Percentiles rank a stretch among this genome's conserved stretches.
phyloP scores from a whole-genome alignment of 2,113 vertebrate species.

The Chauna torquata region DNA sequence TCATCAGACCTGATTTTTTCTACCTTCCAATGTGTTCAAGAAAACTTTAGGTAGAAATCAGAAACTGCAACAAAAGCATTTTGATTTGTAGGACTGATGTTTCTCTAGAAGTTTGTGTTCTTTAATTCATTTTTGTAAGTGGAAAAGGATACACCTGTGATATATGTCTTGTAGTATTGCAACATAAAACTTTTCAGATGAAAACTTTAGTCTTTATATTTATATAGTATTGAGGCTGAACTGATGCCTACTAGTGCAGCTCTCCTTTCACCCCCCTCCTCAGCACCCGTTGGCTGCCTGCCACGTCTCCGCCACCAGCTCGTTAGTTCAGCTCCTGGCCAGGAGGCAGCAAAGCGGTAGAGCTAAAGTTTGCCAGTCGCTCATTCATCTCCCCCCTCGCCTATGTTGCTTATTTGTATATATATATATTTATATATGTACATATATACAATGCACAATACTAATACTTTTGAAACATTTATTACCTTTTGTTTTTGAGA shows the following conservation, averaged over 20 bases:
- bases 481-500: neutral
- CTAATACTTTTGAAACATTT: neutral
- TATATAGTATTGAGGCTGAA: neutral
- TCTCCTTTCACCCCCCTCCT: neutral
- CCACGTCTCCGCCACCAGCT: neutral
- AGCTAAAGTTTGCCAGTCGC: neutral
- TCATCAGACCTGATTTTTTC: neutral
- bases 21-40: neutral
- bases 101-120: neutral
- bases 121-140: neutral
- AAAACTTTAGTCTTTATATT: neutral
- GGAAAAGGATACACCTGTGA: neutral
- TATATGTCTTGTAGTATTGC: neutral
- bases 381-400: neutral
- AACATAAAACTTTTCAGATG: neutral
- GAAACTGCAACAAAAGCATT: neutral
- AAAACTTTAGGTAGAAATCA: neutral
- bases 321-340: fast-evolving
- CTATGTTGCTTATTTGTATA: neutral
- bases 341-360: neutral
- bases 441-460: neutral
- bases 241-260: neutral
- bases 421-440: neutral
- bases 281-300: neutral
- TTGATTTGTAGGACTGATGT: neutral